Evolutionary conservation across 2,113 vertebrate species (phyloP).

Genomic region (Phrynosoma platyrhinos): DNA sequence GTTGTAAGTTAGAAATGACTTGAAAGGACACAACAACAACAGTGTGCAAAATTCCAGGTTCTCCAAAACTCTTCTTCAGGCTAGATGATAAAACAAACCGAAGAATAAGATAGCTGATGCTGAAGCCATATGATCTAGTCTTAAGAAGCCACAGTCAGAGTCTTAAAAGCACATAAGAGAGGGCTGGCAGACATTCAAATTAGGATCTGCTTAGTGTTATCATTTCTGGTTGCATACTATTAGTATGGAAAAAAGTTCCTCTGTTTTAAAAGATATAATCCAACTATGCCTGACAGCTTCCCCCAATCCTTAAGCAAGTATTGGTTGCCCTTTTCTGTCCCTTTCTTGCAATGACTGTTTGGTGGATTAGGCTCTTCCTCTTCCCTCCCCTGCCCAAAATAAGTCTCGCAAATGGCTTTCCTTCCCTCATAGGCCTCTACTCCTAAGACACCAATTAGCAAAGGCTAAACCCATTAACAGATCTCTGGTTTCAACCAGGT

Average conservation of each 20-base stretch:
- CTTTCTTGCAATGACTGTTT: neutral
- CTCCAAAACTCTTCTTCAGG: neutral
- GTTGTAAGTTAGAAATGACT: too few relatives aligned
- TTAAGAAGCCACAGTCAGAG: neutral
- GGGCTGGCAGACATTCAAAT: neutral
- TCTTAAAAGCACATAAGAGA: neutral
- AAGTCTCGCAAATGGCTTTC: slow-evolving; percentile 30
- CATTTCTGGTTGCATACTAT: neutral
- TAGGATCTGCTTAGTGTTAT: neutral
- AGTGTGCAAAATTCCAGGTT: neutral
- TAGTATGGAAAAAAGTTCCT: too few relatives aligned
- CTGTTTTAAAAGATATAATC: neutral
- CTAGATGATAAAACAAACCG: neutral
- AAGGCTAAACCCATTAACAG: slow-evolving; percentile 77
- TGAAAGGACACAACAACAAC: too few relatives aligned
- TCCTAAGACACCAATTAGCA: slow-evolving; percentile 78
- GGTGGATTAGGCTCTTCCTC: neutral
- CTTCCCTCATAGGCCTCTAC: slow-evolving; percentile 54
- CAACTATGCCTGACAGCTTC: neutral
- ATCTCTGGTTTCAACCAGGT: slow-evolving; percentile 78
- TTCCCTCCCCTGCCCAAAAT: neutral
- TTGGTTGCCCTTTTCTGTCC: neutral
- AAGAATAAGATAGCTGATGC: too few relatives aligned
- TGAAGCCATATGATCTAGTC: too few relatives aligned
- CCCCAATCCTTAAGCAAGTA: neutral